These are phyloP conservation scores for Tillus elongatus DNA, from an alignment of 2,888 invertebrate genomes.

Conservation along the genomic window DNA sequence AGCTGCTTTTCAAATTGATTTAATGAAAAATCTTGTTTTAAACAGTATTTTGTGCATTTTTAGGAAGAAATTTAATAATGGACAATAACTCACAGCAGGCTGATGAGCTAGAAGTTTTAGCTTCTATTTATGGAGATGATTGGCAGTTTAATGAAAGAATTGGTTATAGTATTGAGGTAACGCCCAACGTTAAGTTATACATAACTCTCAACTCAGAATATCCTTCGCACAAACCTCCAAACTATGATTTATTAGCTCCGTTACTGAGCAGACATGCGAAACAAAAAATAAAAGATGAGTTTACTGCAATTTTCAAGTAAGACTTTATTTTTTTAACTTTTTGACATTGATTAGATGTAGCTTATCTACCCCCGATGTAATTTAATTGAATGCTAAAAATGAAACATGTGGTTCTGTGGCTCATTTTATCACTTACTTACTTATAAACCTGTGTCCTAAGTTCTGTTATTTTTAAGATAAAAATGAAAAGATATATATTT, in stretches of 20 bases:
- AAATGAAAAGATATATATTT: too few relatives aligned
- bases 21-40: too few relatives aligned
- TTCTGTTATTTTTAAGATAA: too few relatives aligned
- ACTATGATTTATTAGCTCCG: conserved; percentile 63
- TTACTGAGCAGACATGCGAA: conserved; percentile 55
- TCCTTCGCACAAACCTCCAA: conserved; percentile 55
- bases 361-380: too few relatives aligned
- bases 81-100: conserved; percentile 32
- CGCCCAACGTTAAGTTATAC: conserved; percentile 49
- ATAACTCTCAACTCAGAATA: conserved; percentile 57
- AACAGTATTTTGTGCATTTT: conserved; percentile 10
- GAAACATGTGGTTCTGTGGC: too few relatives aligned
- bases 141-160: conserved; percentile 53
- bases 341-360: too few relatives aligned
- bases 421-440: too few relatives aligned
- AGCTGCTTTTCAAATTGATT: too few relatives aligned
- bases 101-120: conserved; percentile 64
- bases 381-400: too few relatives aligned
- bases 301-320: conserved; percentile 62
- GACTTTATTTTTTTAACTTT: conserved; percentile 32
- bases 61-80: conserved; percentile 25
- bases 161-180: conserved; percentile 53
- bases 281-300: conserved; percentile 44
- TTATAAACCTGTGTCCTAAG: too few relatives aligned
- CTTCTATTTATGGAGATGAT: conserved; percentile 62